Percentiles rank a stretch among this genome's conserved stretches.
Conservation (phyloP, 2,797 vertebrate genomes). For the Acipenser transmontanus region DNA sequence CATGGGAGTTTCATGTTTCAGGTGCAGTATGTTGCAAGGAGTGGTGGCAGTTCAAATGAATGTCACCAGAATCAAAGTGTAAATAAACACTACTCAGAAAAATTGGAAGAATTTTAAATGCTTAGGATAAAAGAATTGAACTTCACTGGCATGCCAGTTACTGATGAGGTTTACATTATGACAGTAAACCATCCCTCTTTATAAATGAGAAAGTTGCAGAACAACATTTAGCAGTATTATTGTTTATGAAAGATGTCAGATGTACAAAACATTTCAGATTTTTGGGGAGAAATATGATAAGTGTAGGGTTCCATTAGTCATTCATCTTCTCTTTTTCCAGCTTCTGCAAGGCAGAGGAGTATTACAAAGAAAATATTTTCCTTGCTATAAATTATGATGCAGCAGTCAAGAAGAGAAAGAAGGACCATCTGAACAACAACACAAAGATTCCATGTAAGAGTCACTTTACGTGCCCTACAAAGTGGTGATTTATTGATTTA, state of each 20-base stretch:
- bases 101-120: too few species aligned
- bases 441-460: conserved; percentile 91
- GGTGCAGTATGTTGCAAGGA: too few species aligned
- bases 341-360: conserved; percentile 76
- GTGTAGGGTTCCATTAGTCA: conserved; percentile 11
- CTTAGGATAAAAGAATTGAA: too few species aligned
- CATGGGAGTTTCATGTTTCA: too few species aligned
- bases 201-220: neutral
- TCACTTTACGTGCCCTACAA: neutral
- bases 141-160: neutral
- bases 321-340: conserved; percentile 45
- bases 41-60: too few species aligned
- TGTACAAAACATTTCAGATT: neutral
- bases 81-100: too few species aligned
- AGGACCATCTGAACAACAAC: conserved; percentile 91
- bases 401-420: conserved; percentile 92
- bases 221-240: neutral
- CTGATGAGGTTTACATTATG: neutral
- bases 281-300: too few species aligned
- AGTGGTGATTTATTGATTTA: too few species aligned
- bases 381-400: conserved; percentile 82
- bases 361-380: conserved; percentile 89
- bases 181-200: neutral
- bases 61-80: too few species aligned
- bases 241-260: neutral